These are phyloP conservation scores for Antigone vipio DNA, from an alignment of 2,113 vertebrate species.

Conservation along the genomic window DNA sequence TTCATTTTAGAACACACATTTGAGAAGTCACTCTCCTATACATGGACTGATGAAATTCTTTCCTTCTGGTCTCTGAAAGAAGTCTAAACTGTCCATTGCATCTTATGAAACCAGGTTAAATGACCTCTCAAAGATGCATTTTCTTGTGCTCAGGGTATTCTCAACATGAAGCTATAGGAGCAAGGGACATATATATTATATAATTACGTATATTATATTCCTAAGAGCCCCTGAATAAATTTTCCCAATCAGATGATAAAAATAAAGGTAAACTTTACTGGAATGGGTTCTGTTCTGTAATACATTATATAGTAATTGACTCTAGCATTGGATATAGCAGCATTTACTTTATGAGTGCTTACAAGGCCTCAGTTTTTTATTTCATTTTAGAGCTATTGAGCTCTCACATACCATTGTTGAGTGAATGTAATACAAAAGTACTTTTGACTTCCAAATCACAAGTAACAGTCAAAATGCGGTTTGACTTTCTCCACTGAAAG, in stretches of 20 bases:
- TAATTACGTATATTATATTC: not conserved
- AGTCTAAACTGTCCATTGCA: not conserved
- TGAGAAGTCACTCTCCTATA: not conserved
- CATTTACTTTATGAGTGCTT: not conserved
- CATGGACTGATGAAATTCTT: not conserved
- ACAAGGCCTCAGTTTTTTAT: not conserved
- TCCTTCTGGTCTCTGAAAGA: not conserved
- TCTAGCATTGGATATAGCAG: not conserved
- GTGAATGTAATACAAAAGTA: not conserved
- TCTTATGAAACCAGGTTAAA: not conserved
- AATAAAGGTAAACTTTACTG: not conserved
- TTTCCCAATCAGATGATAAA: not conserved
- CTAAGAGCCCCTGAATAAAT: not conserved
- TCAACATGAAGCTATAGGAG: not conserved
- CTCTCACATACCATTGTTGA: not conserved
- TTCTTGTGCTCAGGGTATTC: not conserved
- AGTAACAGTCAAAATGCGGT: not conserved
- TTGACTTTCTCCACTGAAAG: not conserved
- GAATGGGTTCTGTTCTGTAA: not conserved
- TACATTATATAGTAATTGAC: not conserved
- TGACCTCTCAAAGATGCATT: not conserved
- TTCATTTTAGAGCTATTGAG: not conserved
- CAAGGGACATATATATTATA: not conserved
- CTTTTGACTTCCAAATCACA: not conserved
- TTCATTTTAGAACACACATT: not conserved